Conservation (phyloP, 2,888 invertebrate genomes). For the Serrognathus titanus region DNA sequence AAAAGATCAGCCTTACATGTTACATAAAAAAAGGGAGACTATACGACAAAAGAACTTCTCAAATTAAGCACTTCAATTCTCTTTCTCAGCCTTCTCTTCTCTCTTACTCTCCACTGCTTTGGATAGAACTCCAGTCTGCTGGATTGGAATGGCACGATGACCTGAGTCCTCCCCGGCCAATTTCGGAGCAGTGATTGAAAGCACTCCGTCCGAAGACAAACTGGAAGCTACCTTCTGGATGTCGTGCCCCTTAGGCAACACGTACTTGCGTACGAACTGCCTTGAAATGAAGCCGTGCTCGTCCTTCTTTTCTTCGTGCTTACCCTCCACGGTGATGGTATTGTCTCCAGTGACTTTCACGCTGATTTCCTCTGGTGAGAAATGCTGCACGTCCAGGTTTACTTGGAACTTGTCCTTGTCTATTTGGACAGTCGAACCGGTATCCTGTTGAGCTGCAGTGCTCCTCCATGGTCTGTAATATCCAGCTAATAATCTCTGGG, state of each 20-base stretch:
- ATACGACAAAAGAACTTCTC: too few relatives aligned
- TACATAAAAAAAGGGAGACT: too few relatives aligned
- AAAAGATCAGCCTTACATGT: too few relatives aligned
- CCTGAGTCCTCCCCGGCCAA: constrained; percentile 42
- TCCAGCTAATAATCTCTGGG: constrained; percentile 13
- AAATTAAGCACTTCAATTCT: too few relatives aligned
- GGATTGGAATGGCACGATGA: constrained; percentile 49
- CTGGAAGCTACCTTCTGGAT: constrained; percentile 67
- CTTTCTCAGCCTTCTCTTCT: too few relatives aligned
- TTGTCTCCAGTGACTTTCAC: constrained; percentile 66
- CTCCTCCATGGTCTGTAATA: constrained; percentile 51
- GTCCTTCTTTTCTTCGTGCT: constrained; percentile 71
- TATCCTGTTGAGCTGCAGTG: constrained; percentile 52
- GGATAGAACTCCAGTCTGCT: constrained; percentile 39
- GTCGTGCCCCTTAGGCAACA: constrained; percentile 70
- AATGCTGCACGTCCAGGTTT: constrained; percentile 71
- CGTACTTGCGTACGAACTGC: constrained; percentile 70
- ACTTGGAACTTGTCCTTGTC: constrained; percentile 68
- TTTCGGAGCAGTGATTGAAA: constrained; percentile 64
- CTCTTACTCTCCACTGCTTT: constrained; percentile 6
- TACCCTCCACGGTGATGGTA: constrained; percentile 69
- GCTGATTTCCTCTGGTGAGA: constrained; percentile 69
- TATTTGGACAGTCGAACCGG: constrained; percentile 54
- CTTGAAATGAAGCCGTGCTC: constrained; percentile 71
- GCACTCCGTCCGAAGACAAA: constrained; percentile 71